Percentiles rank a stretch among this genome's conserved stretches.
Evolutionary conservation across 2,888 invertebrate genomes (phyloP).

Genomic region (Dolichomitus sp.): DNA sequence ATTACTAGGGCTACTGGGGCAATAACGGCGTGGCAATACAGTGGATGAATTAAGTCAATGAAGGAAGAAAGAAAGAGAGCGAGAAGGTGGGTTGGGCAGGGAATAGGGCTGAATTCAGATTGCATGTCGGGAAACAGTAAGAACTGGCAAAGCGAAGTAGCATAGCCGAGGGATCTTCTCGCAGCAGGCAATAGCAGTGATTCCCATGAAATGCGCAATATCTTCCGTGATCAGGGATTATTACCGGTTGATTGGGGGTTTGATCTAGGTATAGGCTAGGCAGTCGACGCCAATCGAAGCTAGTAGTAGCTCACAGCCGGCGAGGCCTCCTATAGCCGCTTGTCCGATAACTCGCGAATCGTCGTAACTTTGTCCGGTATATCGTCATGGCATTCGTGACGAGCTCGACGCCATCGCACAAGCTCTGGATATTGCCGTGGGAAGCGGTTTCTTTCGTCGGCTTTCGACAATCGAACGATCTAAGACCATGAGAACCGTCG

Average conservation of each 20-base stretch:
- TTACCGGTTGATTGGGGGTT: slow-evolving; percentile 78
- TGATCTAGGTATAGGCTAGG: slow-evolving; percentile 70
- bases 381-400: slow-evolving; percentile 81
- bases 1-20: neutral
- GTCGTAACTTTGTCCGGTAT: slow-evolving; percentile 58
- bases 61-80: slow-evolving; percentile 26
- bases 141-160: slow-evolving; percentile 65
- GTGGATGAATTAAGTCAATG: slow-evolving; percentile 33
- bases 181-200: slow-evolving; percentile 82
- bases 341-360: slow-evolving; percentile 55
- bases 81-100: slow-evolving; percentile 42
- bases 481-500: slow-evolving; percentile 55
- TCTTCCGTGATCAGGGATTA: slow-evolving; percentile 85
- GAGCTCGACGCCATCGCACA: slow-evolving; percentile 66
- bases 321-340: slow-evolving; percentile 35
- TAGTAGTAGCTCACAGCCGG: slow-evolving; percentile 13
- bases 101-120: slow-evolving; percentile 78
- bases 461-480: slow-evolving; percentile 58
- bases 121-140: slow-evolving; percentile 84
- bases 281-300: slow-evolving; percentile 65
- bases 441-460: slow-evolving; percentile 69
- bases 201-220: slow-evolving; percentile 84
- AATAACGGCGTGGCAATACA: slow-evolving; percentile 43
- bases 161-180: slow-evolving; percentile 75
- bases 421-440: slow-evolving; percentile 72